These are phyloP conservation scores for Leptinotarsa haldemani DNA, from an alignment of 2,888 invertebrate species.

Conservation along the genomic window DNA sequence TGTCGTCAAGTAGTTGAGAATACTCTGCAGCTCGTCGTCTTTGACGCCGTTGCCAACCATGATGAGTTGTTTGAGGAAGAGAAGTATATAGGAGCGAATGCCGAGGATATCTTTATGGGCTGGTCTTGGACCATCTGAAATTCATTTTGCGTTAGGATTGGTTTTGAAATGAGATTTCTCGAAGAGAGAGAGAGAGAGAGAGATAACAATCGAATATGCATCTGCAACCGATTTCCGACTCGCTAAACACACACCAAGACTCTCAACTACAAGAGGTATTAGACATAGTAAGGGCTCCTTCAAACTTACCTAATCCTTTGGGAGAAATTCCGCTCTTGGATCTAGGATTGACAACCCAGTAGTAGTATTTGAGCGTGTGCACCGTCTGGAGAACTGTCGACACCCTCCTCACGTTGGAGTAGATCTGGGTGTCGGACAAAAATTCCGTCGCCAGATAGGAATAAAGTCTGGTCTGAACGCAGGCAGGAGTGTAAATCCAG, in stretches of 20 bases:
- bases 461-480: constrained; percentile 94
- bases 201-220: no score
- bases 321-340: constrained; percentile 95
- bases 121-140: constrained; percentile 91
- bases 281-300: no score
- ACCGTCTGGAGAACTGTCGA: constrained; percentile 98
- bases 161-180: no score
- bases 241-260: no score
- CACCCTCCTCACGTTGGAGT: constrained; percentile 95
- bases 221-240: no score
- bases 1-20: constrained; percentile 97
- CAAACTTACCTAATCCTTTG: constrained; percentile 85
- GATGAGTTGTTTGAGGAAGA: constrained; percentile 95
- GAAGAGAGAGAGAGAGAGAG: no score
- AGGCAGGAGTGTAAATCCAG: constrained; percentile 98
- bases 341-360: constrained; percentile 97
- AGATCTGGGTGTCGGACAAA: constrained; percentile 96
- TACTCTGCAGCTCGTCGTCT: constrained; percentile 98
- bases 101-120: constrained; percentile 94
- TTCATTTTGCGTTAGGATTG: constrained; percentile 18
- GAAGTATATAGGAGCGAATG: constrained; percentile 93
- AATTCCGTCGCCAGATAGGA: constrained; percentile 99
- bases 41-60: constrained; percentile 97
- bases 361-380: constrained; percentile 98
- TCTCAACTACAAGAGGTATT: no score